Evolutionary conservation across 2,797 vertebrate genomes (phyloP), one percentile per base, ranked within the genome.

Genomic region (Otolemur crassicaudatus): DNA sequence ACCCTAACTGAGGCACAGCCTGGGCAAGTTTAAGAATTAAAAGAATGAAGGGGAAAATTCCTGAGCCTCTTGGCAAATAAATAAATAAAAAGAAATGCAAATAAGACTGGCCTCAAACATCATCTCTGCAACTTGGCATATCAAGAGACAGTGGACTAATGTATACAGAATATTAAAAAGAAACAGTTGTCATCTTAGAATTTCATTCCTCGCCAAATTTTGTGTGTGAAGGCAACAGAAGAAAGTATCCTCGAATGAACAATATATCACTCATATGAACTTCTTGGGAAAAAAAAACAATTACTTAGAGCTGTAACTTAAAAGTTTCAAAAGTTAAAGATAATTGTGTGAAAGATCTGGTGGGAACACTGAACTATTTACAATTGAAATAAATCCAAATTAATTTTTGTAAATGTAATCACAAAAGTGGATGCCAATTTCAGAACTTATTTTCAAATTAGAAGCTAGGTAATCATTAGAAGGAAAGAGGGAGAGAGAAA

Each of bases 371-470:
- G n/a, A 95, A 77, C 43, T 34, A 56, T 69, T 97, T 93, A 81
- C 72, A 95, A 92, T 2, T 56, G 82, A 96, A 58, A 82, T 10
- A 76, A 82, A 53, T 67, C 49, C 88, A 79, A 83, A 94, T 72
- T 85, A 81, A 67, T 93, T 61, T 93, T 89, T 91, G 20, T 81
- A 82, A 94, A 61, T 88, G 43, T 75, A 37, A 20, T 92, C 90
- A 75, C 60, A 73, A 97, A 96, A 87, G 7, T 82, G 37, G 19
- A 83, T 80, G 60, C 25, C 63, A 91, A 82, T 73, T 97, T 94
- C 10, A 80, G 92, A 95, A 80, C 65, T 80, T 91, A 60, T 82
- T 90, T 94, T 94, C 40, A 93, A 82, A 77, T 76, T 91, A 82
- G 60, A 82, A 95, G 17, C 77, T 69, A 80, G 31, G 27, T 40